Evolutionary conservation across 2,797 vertebrate genomes (phyloP).

Genomic region (Microctenopoma lineatum): DNA sequence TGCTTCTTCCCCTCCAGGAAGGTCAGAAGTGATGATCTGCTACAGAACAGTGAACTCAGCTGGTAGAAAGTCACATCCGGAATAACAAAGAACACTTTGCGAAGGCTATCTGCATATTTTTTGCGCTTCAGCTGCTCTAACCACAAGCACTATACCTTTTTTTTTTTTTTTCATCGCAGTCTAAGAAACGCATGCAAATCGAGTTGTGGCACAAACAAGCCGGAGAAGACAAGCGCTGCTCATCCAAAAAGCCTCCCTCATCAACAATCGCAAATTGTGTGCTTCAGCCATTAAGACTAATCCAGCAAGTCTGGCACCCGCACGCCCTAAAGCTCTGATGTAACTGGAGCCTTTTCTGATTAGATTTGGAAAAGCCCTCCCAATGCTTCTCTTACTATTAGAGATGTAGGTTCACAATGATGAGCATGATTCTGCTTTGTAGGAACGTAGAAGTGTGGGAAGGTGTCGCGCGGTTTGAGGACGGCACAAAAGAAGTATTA

Average conservation of each 20-base stretch:
- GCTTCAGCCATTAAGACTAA: constrained; percentile 75
- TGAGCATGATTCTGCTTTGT: constrained; percentile 3
- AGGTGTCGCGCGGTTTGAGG: background rate
- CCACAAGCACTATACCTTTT: constrained; percentile 19
- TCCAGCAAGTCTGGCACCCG: constrained; percentile 67
- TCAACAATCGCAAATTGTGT: constrained; percentile 62
- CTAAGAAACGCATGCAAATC: constrained; percentile 62
- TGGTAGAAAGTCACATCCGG: constrained; percentile 19
- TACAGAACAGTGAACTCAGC: constrained; percentile 15
- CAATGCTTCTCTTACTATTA: background rate
- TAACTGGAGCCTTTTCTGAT: constrained; percentile 49
- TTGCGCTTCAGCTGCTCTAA: constrained; percentile 44
- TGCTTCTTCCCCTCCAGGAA: constrained; percentile 6
- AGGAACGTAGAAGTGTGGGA: background rate
- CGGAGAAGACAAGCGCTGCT: constrained; percentile 53
- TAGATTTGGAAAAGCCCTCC: constrained; percentile 30
- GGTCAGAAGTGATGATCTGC: constrained; percentile 20
- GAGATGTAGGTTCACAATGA: constrained; percentile 21
- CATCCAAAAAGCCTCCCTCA: constrained; percentile 63
- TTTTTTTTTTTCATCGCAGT: constrained; percentile 30
- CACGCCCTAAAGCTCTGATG: constrained; percentile 42
- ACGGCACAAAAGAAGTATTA: background rate
- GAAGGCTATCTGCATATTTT: constrained; percentile 60
- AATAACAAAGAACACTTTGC: constrained; percentile 18
- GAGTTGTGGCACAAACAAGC: constrained; percentile 60